Base-by-base conservation (phyloP, 2,797 vertebrate species). In the Perodicticus potto region DNA sequence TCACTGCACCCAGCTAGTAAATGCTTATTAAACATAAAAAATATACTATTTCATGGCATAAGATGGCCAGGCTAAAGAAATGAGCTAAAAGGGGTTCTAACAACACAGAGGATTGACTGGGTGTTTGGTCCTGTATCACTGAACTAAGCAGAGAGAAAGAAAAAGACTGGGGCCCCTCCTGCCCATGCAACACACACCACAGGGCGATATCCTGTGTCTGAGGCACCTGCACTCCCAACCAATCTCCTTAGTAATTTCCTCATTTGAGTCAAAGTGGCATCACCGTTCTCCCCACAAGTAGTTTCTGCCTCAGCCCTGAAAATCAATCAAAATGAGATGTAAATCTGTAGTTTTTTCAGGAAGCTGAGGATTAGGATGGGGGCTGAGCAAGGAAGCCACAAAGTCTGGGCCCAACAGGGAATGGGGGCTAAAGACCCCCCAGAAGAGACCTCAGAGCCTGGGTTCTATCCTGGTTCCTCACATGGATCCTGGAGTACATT, bases 191-290 rank as follows among this genome's bases (percentile, higher is more conserved):
- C 82, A 40, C 29, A 53, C 6, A 11, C 19, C 32, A 29, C 45
- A 57, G 0, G 1, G 3, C 0, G 13, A 20, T 4, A 2, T 3
- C 3, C 49, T 8, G 23, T 9, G 19, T 20, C 63, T 53, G 10
- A 65, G 65, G 23, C 22, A 25, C 27, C 14, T 57, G 53, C 59
- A 32, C 22, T 78, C 76, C 49, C 78, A 23, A 77, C 5, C 29
- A 4, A 4, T 29, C 55, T 34, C 57, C 80, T 80, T 53, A 67
- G 86, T 57, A 73, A n/a, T 5, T 27, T 70, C 59, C 45, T 77
- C 72, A 43, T 40, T 37, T 72, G 65, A 84, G 37, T 90, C 78
- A 72, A 82, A 49, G 91, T 19, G 0, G 22, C 29, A 59, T 73
- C 55, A n/a, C 86, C 4, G 5, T 76, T 40, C 19, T 59, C 29